These are phyloP conservation scores for Amblyteles armatorius DNA, from an alignment of 2,888 invertebrate species.

Conservation along the genomic window DNA sequence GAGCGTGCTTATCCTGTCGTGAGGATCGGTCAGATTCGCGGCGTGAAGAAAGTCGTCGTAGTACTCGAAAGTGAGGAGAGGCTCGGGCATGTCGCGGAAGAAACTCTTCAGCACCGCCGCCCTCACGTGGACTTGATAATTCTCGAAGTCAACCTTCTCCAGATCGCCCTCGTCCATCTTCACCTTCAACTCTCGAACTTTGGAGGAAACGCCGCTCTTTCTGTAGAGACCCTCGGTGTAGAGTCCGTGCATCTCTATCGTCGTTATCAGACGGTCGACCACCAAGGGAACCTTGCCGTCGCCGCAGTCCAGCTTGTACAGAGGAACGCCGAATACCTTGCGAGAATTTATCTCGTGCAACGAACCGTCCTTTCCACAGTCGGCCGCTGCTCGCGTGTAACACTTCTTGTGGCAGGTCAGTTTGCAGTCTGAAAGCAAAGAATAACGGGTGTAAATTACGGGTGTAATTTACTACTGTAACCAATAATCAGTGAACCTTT, in stretches of 20 bases:
- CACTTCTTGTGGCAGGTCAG: slow-evolving; percentile 98
- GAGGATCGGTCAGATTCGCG: slow-evolving; percentile 92
- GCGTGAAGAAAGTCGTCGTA: slow-evolving; percentile 98
- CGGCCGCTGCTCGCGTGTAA: slow-evolving; percentile 89
- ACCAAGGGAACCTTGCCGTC: slow-evolving; percentile 94
- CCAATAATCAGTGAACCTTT: too few species aligned
- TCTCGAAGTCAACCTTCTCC: slow-evolving; percentile 90
- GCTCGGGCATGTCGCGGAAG: slow-evolving; percentile 97
- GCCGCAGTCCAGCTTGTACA: slow-evolving; percentile 90
- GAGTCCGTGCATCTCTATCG: slow-evolving; percentile 96
- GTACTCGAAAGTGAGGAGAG: slow-evolving; percentile 95
- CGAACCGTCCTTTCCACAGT: slow-evolving; percentile 86
- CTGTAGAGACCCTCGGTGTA: slow-evolving; percentile 97
- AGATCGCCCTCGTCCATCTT: slow-evolving; percentile 91
- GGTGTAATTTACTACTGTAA: too few species aligned
- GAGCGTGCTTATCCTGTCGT: slow-evolving; percentile 93
- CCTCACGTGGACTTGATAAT: slow-evolving; percentile 95
- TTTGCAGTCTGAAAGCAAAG: slow-evolving; percentile 89
- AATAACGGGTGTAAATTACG: slow-evolving; percentile 39
- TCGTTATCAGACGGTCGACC: slow-evolving; percentile 94
- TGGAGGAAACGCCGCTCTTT: slow-evolving; percentile 95
- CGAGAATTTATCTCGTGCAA: slow-evolving; percentile 85
- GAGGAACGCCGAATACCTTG: slow-evolving; percentile 93
- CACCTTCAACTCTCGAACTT: slow-evolving; percentile 91
- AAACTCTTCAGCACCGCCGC: slow-evolving; percentile 95